A percentile compares a stretch with the other conserved stretches of the same genome.
Evolutionary conservation across 2,888 invertebrate species (phyloP).

Genomic region (Cacoxenus indagator): DNA sequence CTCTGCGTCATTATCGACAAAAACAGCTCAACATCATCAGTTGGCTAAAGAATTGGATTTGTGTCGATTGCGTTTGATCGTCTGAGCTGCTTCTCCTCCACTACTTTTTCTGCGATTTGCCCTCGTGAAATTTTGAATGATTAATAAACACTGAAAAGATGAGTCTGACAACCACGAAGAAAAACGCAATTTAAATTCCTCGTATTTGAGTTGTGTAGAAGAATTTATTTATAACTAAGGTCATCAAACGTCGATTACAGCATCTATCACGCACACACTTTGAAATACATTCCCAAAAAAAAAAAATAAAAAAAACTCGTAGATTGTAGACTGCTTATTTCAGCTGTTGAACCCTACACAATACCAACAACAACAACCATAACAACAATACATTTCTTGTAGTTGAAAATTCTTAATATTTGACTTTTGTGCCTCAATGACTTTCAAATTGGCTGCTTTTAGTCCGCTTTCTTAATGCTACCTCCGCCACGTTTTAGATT

Average conservation of each 20-base stretch:
- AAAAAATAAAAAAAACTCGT: neutral
- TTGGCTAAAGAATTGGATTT: too few species aligned
- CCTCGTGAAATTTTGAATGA: constrained; percentile 4
- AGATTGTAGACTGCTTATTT: constrained; percentile 37
- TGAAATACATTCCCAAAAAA: neutral
- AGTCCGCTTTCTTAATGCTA: constrained; percentile 52
- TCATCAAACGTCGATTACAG: constrained; percentile 49
- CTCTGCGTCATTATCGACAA: neutral
- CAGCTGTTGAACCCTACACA: constrained; percentile 60
- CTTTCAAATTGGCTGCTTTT: constrained; percentile 65
- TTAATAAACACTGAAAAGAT: constrained; percentile 11
- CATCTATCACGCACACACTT: constrained; percentile 15
- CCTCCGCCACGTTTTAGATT: neutral
- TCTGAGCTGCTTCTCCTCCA: too few species aligned
- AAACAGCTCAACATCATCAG: too few species aligned
- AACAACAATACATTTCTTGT: constrained; percentile 25
- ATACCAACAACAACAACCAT: constrained; percentile 13
- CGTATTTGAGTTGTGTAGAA: constrained; percentile 54
- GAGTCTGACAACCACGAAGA: neutral
- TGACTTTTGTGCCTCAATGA: constrained; percentile 65
- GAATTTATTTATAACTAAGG: constrained; percentile 65
- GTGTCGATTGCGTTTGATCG: too few species aligned
- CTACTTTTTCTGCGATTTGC: neutral
- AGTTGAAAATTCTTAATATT: constrained; percentile 62
- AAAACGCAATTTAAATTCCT: neutral